phyloP scores from a whole-genome alignment of 2,797 vertebrate genomes.

The Eospalax fontanierii region DNA sequence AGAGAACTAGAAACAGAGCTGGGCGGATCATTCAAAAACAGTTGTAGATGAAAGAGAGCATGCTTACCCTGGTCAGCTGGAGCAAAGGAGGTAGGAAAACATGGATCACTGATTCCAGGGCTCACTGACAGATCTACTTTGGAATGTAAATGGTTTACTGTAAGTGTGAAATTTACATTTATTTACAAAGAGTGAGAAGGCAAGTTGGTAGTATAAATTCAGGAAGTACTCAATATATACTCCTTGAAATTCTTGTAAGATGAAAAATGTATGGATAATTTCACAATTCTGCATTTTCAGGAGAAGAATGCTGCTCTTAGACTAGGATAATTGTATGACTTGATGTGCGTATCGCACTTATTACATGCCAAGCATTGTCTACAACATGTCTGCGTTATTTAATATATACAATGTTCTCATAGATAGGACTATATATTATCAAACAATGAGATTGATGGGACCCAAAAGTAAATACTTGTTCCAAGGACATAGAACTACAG shows the following conservation, averaged over 20 bases:
- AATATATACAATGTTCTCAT: not conserved
- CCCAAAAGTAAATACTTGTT: not conserved
- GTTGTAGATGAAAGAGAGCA: not conserved
- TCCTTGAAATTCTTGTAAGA: not conserved
- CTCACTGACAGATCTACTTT: not conserved
- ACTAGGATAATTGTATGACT: not conserved
- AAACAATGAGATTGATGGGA: not conserved
- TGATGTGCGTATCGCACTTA: not conserved
- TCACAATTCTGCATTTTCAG: not conserved
- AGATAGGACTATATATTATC: not conserved
- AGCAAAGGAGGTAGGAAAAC: not conserved
- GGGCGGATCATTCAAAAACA: not conserved
- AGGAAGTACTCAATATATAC: not conserved
- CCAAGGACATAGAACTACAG: not conserved
- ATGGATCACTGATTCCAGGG: not conserved
- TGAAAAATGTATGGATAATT: not conserved
- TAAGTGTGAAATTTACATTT: not conserved
- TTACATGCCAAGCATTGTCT: not conserved
- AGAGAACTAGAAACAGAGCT: not conserved
- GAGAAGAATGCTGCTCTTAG: not conserved
- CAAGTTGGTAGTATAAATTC: not conserved
- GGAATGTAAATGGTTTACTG: not conserved
- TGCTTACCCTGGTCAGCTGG: not conserved
- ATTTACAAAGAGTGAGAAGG: not conserved
- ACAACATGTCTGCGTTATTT: not conserved